Base-by-base conservation (phyloP, 2,888 invertebrate species). In the Schizaphis graminum region DNA sequence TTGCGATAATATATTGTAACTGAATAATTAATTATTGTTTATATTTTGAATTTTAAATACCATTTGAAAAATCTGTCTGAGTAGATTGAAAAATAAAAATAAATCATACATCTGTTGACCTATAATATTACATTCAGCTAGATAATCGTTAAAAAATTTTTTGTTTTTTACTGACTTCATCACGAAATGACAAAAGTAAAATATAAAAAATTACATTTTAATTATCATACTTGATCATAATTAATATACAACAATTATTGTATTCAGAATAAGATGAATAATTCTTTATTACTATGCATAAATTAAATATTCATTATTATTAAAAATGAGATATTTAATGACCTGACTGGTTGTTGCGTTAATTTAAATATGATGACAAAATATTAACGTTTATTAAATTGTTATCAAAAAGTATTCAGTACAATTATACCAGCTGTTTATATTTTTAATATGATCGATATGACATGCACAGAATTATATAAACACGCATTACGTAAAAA, bases 241-340 rank as follows among this genome's bases (percentile, higher is more conserved):
- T 91, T 91, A 91, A 77, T 26, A 91, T 41, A 10, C 77, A 77
- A 49, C 26, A 67, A 91, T 77, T 35, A 77, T 49, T 77, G 13
- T 41, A 49, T 49, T 16, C 49, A 24, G 35, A 41, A 77, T 77
- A 77, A 77, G 16, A 77, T n/a, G 77, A 21, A 77, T 77, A 35
- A 77, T 77, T 49, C 47, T n/a, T 91, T 49, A n/a, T 49, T 35
- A 49, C n/a, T 49, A 35, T 61, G 53, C 56, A 26, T 24, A 35
- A 26, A 77, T 91, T 91, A 91, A 91, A 91, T 53, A 77, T 53
- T 49, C 77, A 91, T 91, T 91, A 77, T 67, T 44, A 77, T 53
- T 91, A 41, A 77, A 41, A 91, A 77, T 10, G 47, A 89, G 13
- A 41, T 77, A 24, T 91, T 26, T 87, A 35, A 77, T 35, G 35